A percentile compares a stretch with the other conserved stretches of the same genome.
Evolutionary conservation across 2,888 invertebrate species (phyloP).

Genomic region (Dusona sp.): DNA sequence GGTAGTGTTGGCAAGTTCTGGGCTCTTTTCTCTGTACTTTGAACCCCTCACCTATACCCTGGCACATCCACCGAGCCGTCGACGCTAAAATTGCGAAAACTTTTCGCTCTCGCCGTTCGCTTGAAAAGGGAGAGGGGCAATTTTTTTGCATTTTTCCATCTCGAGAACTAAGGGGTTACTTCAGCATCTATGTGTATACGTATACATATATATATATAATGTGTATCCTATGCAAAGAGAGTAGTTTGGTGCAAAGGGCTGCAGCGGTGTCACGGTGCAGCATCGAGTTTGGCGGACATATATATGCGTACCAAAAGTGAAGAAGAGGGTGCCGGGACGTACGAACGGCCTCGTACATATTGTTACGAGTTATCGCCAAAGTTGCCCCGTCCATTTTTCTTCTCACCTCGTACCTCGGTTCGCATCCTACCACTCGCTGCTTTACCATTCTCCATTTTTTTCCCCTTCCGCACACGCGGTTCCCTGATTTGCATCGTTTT

Average conservation of each 20-base stretch:
- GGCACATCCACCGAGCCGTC: slow-evolving; percentile 15
- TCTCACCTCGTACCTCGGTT: slow-evolving; percentile 58
- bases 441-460: background rate
- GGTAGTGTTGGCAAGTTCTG: slow-evolving; percentile 58
- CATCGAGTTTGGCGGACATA: slow-evolving; percentile 26
- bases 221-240: slow-evolving; percentile 45
- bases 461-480: background rate
- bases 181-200: background rate
- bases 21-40: slow-evolving; percentile 39
- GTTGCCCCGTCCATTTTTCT: slow-evolving; percentile 67
- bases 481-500: slow-evolving; percentile 19
- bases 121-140: slow-evolving; percentile 23
- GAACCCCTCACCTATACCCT: background rate
- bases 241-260: slow-evolving; percentile 37
- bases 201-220: slow-evolving; percentile 12
- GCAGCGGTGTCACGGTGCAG: slow-evolving; percentile 22
- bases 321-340: slow-evolving; percentile 60
- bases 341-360: slow-evolving; percentile 66
- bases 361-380: slow-evolving; percentile 68
- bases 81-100: slow-evolving; percentile 68
- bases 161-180: slow-evolving; percentile 48
- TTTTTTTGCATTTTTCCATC: slow-evolving; percentile 67
- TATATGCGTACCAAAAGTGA: slow-evolving; percentile 22
- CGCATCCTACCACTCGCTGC: slow-evolving; percentile 12
- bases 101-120: slow-evolving; percentile 57